These are phyloP conservation scores for Spodoptera littoralis DNA, from an alignment of 2,888 invertebrate species.

Conservation along the genomic window DNA sequence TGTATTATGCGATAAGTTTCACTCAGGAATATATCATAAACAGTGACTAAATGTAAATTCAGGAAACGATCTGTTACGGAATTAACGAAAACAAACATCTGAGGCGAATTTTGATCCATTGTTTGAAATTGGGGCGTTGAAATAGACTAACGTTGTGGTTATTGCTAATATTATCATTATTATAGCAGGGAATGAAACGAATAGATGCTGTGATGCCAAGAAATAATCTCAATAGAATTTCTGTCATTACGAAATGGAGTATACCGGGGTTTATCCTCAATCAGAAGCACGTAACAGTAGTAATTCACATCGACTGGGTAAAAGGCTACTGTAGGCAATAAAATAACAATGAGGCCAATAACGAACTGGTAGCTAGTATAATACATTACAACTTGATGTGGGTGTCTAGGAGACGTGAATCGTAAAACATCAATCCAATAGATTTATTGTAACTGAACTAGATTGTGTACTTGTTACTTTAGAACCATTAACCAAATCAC, in stretches of 20 bases:
- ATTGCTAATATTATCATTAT: constrained; percentile 29
- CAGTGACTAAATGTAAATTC: constrained; percentile 8
- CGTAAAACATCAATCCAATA: constrained; percentile 35
- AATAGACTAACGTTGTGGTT: constrained; percentile 36
- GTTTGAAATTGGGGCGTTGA: constrained; percentile 27
- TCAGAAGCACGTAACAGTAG: constrained; percentile 32
- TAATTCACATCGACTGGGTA: constrained; percentile 40
- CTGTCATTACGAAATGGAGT: constrained; percentile 37
- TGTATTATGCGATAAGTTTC: constrained; percentile 5
- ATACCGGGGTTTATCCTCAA: constrained; percentile 28
- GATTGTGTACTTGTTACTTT: constrained; percentile 16
- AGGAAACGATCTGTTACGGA: constrained; percentile 19
- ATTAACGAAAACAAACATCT: constrained; percentile 20
- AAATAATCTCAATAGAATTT: constrained; percentile 25
- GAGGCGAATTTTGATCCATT: constrained; percentile 24
- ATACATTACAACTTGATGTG: constrained; percentile 40
- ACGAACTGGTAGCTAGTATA: constrained; percentile 33
- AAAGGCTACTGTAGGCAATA: constrained; percentile 48
- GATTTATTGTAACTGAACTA: constrained; percentile 39
- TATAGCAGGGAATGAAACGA: constrained; percentile 26
- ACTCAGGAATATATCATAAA: constrained; percentile 22
- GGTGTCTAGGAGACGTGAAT: constrained; percentile 24
- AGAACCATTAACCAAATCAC: constrained; percentile 10
- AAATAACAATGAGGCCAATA: constrained; percentile 48
- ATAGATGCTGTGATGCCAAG: constrained; percentile 24